phyloP scores from a whole-genome alignment of 1,140 invertebrate genomes.

The Caerostris darwini region DNA sequence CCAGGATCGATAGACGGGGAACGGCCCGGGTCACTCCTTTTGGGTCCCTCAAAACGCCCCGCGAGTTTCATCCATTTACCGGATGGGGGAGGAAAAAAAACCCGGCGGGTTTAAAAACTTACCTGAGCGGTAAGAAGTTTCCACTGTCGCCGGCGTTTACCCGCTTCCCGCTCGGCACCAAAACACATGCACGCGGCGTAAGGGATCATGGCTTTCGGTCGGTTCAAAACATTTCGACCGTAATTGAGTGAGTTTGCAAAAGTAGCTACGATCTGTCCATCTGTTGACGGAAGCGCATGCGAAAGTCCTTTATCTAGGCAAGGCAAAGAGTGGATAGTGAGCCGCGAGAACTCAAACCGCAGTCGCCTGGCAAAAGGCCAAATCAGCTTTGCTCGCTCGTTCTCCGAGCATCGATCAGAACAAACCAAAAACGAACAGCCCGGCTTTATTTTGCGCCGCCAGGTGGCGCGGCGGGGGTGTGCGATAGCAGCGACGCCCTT shows the following conservation, averaged over 20 bases:
- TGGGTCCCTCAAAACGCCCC: background rate
- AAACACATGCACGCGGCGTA: conserved; percentile 71
- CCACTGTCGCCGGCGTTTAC: conserved; percentile 31
- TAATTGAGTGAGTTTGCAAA: conserved; percentile 16
- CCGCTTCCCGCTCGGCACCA: conserved; percentile 42
- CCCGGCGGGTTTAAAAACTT: conserved; percentile 20
- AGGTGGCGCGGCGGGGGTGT: conserved; percentile 2
- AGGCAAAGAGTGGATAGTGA: conserved; percentile 13
- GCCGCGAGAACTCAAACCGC: conserved; percentile 36
- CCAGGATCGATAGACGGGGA: background rate
- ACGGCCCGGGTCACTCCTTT: background rate
- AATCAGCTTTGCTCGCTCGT: conserved; percentile 24
- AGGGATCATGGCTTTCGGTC: conserved; percentile 69
- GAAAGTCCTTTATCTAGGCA: background rate
- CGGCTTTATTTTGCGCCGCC: conserved; percentile 11
- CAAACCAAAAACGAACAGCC: background rate
- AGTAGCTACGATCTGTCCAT: background rate
- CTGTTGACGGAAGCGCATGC: conserved; percentile 65
- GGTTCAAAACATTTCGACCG: conserved; percentile 30
- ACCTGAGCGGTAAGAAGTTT: conserved; percentile 64
- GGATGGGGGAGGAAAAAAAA: background rate
- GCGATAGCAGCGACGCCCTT: background rate
- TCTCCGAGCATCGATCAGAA: conserved; percentile 1
- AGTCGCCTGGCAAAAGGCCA: conserved; percentile 67
- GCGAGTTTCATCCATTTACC: background rate